These are phyloP conservation scores for Gymnorhina tibicen DNA, from an alignment of 2,113 vertebrate genomes.

Conservation along the genomic window DNA sequence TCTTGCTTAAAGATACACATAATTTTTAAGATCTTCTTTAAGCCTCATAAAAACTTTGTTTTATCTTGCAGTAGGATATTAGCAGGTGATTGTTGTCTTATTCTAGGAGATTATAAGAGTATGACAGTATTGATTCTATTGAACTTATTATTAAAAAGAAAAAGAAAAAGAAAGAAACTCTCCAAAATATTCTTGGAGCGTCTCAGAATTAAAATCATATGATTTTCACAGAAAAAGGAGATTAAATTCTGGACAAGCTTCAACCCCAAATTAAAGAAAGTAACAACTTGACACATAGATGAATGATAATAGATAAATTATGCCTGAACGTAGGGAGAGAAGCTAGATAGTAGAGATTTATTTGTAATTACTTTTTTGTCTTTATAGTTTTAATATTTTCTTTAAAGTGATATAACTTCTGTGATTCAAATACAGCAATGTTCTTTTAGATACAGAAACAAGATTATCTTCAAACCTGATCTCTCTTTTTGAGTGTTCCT, in stretches of 20 bases:
- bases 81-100: not conserved
- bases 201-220: not conserved
- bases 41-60: not conserved
- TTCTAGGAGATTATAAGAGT: not conserved
- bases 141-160: not conserved
- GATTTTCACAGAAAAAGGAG: not conserved
- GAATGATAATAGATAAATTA: not conserved
- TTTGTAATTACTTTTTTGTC: not conserved
- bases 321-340: not conserved
- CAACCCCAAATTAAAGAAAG: not conserved
- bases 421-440: not conserved
- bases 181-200: not conserved
- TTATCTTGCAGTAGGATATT: not conserved
- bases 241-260: not conserved
- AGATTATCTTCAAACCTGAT: not conserved
- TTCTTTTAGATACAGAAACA: not conserved
- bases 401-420: not conserved
- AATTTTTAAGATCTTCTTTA: not conserved
- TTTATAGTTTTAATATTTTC: not conserved
- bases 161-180: not conserved
- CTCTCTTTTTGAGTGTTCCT: not conserved
- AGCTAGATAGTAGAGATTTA: not conserved
- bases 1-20: not conserved
- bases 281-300: not conserved
- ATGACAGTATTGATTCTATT: not conserved